Conservation (phyloP, 2,113 vertebrate species). For the Channa argus region DNA sequence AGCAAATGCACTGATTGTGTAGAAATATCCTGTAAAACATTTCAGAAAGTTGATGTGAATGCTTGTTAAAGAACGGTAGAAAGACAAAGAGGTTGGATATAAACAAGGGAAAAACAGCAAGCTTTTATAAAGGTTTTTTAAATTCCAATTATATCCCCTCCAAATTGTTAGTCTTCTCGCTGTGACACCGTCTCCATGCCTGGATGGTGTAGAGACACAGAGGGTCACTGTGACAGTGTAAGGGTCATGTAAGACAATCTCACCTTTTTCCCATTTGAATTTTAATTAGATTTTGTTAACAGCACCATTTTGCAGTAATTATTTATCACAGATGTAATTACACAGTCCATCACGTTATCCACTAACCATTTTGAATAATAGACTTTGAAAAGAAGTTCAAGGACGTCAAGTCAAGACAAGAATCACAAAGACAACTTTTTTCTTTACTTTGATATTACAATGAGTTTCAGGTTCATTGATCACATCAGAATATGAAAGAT, state of each 20-base stretch:
- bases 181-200: slow-evolving; percentile 30
- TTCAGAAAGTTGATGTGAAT: neutral
- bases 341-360: slow-evolving; percentile 59
- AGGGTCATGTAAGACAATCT: slow-evolving; percentile 50
- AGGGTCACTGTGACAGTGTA: slow-evolving; percentile 35
- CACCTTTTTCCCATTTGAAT: slow-evolving; percentile 51
- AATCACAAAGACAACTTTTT: slow-evolving; percentile 12
- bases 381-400: slow-evolving; percentile 49
- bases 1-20: neutral
- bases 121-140: slow-evolving; percentile 4
- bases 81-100: neutral
- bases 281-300: slow-evolving; percentile 68
- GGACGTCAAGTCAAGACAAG: slow-evolving; percentile 49
- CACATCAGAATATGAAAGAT: slow-evolving; percentile 38
- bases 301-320: slow-evolving; percentile 61
- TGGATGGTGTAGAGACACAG: slow-evolving; percentile 9
- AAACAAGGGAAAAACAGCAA: slow-evolving; percentile 2
- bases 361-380: slow-evolving; percentile 58
- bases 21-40: slow-evolving; percentile 6
- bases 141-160: slow-evolving; percentile 4
- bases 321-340: slow-evolving; percentile 72
- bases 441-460: slow-evolving; percentile 52
- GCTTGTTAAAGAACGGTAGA: neutral
- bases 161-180: slow-evolving; percentile 12
- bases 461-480: slow-evolving; percentile 49